phyloP scores from a whole-genome alignment of 2,113 vertebrate genomes.

The Symphodus melops region DNA sequence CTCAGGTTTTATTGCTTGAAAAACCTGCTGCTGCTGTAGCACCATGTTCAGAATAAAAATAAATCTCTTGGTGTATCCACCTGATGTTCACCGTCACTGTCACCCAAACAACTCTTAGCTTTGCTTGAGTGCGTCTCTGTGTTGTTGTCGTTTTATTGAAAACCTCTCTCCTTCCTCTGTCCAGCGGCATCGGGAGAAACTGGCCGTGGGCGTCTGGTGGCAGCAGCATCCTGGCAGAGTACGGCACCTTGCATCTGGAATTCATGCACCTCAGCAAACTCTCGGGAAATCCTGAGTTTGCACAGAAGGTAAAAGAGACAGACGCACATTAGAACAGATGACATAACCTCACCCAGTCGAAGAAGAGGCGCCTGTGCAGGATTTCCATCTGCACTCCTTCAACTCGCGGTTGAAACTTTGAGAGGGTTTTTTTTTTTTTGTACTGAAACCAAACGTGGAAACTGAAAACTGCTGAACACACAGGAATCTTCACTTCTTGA shows the following conservation, averaged over 20 bases:
- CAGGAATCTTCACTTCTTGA: not conserved
- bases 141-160: not conserved
- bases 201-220: conserved; percentile 99
- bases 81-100: too few relatives aligned
- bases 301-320: conserved; percentile 91
- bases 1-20: too few relatives aligned
- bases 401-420: not conserved
- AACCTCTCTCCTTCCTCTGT: not conserved
- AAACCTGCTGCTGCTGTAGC: too few relatives aligned
- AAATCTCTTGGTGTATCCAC: too few relatives aligned
- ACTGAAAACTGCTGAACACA: not conserved
- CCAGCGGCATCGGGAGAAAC: conserved; percentile 94
- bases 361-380: not conserved
- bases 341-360: not conserved
- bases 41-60: too few relatives aligned
- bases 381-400: not conserved
- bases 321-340: not conserved
- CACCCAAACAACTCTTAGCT: not conserved
- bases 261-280: conserved; percentile 95
- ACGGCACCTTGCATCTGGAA: conserved; percentile 96
- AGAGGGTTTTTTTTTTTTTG: not conserved
- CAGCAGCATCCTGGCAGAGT: conserved; percentile 98
- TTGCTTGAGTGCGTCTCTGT: not conserved
- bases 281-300: conserved; percentile 93
- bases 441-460: not conserved